Base-by-base conservation (phyloP, 2,888 invertebrate genomes). In the Sisyra nigra region DNA sequence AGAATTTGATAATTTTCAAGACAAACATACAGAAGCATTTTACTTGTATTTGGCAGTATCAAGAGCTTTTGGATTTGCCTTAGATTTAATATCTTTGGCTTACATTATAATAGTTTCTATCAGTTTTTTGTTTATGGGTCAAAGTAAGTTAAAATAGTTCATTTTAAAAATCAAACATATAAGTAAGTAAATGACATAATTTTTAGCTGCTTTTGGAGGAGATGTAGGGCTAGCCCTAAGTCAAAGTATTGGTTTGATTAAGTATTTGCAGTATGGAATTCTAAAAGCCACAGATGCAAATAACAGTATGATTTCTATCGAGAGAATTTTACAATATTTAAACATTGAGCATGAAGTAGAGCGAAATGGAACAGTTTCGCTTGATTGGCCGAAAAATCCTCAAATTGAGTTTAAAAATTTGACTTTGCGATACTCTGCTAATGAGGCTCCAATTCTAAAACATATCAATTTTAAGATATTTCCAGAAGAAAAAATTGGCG, bases 41-140 rank as follows among this genome's bases (percentile, higher is more conserved):
- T 82, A 71, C 55, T 68, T 82, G 52, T 80, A 79, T 54, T 67
- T 84, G 32, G 68, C 74, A 2, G 67, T 74, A 1, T 71, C 73
- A 35, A 69, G 81, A 49, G 82, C 83, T 56, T 80, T 86, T 53
- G 82, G 80, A 2, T 72, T 80, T 44, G 74, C 77, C 61, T 61
- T 85, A 39, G 86, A 87, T 55, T 62, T 76, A 51, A 63, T 82
- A 35, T 81, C 80, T 51, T 65, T 75, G 1, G 7, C 76, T 2
- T 84, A 79, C 58, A 75, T 84, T 42, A 63, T 68, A 1, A 51
- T 71, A 5, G 79, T 83, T 0, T 73, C 79, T 1, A 66, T 76
- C 54, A 73, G 72, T 48, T 76, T 79, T 54, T 59, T 80, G 5
- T 60, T 80, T 11, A 51, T 72, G 1, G 24, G 24, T 7, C 24